Base-by-base conservation (phyloP, 2,888 invertebrate species). In the Xylophagus ater region DNA sequence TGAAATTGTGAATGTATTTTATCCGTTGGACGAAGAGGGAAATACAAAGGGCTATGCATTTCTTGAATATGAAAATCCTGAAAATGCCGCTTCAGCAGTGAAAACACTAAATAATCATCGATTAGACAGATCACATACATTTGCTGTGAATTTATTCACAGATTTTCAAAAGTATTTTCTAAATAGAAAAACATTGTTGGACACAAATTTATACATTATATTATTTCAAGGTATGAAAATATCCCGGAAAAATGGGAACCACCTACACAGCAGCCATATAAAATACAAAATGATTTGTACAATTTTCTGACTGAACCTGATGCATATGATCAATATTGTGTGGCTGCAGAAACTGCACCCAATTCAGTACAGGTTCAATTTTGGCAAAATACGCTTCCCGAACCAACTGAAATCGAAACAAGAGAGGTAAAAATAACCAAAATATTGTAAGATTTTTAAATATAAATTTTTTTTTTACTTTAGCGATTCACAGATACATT, bases 401-500 rank as follows among this genome's bases (percentile, higher is more conserved):
- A 96, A 55, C 92, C 93, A 10, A 68, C 73, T 1, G 59, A 81
- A 42, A 50, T 92, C 24, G 87, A 93, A 63, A 81, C 89, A 51
- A 75, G 94, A 63, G 76, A 76, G 43, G 84, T 83, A 62, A 67
- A n/a, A n/a, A n/a, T n/a, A n/a, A n/a, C n/a, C n/a, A n/a, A n/a
- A n/a, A n/a, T n/a, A n/a, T n/a, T n/a, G n/a, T n/a, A n/a, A n/a
- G n/a, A n/a, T n/a, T n/a, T n/a, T n/a, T n/a, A 18, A 26, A 25
- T 30, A 8, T 10, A 34, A 21, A 20, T 30, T 36, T 41, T 44
- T 42, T 46, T 49, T 45, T 52, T 52, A 17, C 53, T 51, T 20
- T 57, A 90, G 87, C 76, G 84, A 51, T 98, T 97, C 84, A 94
- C 96, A 1, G 94, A 96, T 57, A 89, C 90, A 0, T 89, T 92